Conservation (phyloP, 2,113 vertebrate genomes). For the Gadus chalcogrammus region DNA sequence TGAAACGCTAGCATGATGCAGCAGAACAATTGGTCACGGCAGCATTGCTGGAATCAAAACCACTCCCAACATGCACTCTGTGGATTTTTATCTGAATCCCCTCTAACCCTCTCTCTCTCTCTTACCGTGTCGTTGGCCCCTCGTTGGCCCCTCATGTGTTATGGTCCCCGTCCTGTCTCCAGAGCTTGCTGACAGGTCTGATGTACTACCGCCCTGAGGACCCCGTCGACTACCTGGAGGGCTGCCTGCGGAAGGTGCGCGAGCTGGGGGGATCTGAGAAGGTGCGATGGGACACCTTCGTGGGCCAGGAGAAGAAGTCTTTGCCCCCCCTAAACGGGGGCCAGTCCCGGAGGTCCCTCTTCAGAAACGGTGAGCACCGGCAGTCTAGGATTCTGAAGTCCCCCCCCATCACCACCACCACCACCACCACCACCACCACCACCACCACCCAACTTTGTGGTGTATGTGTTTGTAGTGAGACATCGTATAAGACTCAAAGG, state of each 20-base stretch:
- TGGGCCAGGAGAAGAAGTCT: conserved; percentile 93
- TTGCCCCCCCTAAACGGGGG: conserved; percentile 92
- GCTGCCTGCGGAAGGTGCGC: conserved; percentile 88
- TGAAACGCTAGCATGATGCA: neutral
- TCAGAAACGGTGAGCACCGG: conserved; percentile 86
- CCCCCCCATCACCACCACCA: too few relatives aligned
- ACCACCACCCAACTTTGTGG: too few relatives aligned
- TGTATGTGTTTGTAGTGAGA: neutral
- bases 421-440: too few relatives aligned
- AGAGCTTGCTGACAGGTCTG: conserved; percentile 96
- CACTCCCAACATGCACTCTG: too few relatives aligned
- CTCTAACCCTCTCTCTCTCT: too few relatives aligned
- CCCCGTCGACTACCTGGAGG: conserved; percentile 93
- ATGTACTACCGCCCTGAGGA: conserved; percentile 96
- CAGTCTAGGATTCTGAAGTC: too few relatives aligned
- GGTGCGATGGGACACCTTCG: conserved; percentile 97
- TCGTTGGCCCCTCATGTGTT: neutral
- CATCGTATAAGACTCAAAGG: too few relatives aligned
- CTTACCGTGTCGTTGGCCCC: neutral
- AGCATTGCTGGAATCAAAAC: too few relatives aligned
- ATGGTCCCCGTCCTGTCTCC: conserved; percentile 37
- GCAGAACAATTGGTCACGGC: neutral
- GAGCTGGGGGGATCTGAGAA: conserved; percentile 92
- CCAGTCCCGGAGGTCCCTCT: conserved; percentile 88
- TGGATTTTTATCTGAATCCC: too few relatives aligned